These are phyloP conservation scores for Venturia canescens DNA, from an alignment of 1,140 invertebrate genomes.

Conservation along the genomic window DNA sequence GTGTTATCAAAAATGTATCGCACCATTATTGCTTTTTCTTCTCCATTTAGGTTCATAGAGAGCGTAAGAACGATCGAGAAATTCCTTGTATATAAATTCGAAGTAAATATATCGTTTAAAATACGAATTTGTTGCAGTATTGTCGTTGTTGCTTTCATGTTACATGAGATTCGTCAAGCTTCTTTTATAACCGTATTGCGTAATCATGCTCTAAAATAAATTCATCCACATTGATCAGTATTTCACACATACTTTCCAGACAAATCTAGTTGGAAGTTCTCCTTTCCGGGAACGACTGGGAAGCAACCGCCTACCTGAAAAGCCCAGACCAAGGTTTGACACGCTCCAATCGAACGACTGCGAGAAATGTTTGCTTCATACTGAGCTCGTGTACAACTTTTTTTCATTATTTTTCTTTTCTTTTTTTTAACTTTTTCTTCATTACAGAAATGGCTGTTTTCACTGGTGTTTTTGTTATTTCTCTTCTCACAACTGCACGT, in stretches of 20 bases:
- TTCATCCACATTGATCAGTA: neutral
- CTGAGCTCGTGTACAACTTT: conserved; percentile 30
- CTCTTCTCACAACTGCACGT: neutral
- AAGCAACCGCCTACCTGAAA: conserved; percentile 89
- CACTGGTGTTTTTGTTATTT: conserved; percentile 4
- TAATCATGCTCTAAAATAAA: neutral
- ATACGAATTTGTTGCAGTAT: too few species aligned
- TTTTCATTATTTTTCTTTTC: conserved; percentile 36
- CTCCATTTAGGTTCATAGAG: neutral
- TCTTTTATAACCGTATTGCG: too few species aligned
- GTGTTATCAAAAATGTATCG: neutral
- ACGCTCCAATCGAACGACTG: conserved; percentile 55
- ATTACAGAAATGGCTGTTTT: conserved; percentile 50
- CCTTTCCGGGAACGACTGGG: conserved; percentile 91
- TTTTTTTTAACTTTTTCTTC: conserved; percentile 35
- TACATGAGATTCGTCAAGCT: too few species aligned
- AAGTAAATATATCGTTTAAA: too few species aligned
- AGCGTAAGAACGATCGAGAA: too few species aligned
- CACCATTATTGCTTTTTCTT: neutral
- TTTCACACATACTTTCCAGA: conserved; percentile 68
- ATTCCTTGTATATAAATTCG: too few species aligned
- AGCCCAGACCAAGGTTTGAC: conserved; percentile 88
- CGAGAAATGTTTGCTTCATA: conserved; percentile 55
- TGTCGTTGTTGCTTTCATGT: too few species aligned
- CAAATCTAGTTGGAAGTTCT: conserved; percentile 81